Evolutionary conservation across 2,113 vertebrate genomes (phyloP), one percentile per base, ranked within the genome.

Genomic region (Argyrosomus japonicus): DNA sequence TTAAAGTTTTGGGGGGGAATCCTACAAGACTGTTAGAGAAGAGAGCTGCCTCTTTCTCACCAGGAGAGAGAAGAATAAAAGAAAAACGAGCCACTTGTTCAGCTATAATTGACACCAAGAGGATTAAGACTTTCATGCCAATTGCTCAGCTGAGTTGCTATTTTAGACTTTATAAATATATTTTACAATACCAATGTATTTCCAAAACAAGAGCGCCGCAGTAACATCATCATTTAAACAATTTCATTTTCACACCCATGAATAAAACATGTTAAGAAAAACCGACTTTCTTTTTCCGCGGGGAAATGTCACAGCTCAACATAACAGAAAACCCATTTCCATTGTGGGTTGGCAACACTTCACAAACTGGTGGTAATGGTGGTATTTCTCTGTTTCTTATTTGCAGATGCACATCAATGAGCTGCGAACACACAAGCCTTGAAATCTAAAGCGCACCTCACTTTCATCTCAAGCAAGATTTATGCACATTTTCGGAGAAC

Each of bases 91-190:
- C 45, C 63, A 75, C 56, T 86, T 82, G 71, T 91, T 85, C 69
- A 67, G 76, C 72, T 70, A 83, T 93, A 93, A 94, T 89, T 92
- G 88, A 88, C 88, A 91, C 58, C 73, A 68, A 72, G 86, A 86
- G 81, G 75, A 89, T 93, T 85, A 85, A 54, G 25, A 67, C 84
- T 83, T 88, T 87, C n/a, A 74, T 79, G 85, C 75, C 56, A 23
- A 58, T 72, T 79, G 73, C 78, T 89, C 75, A 88, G 84, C 86
- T 74, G 75, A n/a, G 48, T 4, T 29, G 50, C 67, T 81, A 77
- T 79, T 81, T 83, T 61, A 75, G 65, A 78, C 36, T 75, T 77
- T 53, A 77, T 32, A 69, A 85, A 90, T 54, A 69, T 45, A 81
- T 77, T 58, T 65, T 48, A 83, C 50, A 84, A 53, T 68, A 67